Conservation (phyloP, 2,113 vertebrate species). For the Tinamus guttatus region DNA sequence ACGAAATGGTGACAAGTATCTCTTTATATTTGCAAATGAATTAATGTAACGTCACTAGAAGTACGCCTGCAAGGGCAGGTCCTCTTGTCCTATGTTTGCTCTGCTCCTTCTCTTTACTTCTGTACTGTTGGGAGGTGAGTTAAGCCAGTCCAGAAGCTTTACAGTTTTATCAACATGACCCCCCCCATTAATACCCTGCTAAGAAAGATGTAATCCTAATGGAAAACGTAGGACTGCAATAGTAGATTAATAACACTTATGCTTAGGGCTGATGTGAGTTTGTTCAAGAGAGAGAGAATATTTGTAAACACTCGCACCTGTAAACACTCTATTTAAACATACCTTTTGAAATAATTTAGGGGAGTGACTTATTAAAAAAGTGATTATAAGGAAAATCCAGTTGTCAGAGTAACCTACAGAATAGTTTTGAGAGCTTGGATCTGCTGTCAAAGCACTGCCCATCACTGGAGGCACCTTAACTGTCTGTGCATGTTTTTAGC, state of each 20-base stretch:
- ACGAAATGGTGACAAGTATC: neutral
- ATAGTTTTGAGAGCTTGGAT: neutral
- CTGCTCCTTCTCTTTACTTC: neutral
- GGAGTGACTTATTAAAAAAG: neutral
- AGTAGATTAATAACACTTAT: neutral
- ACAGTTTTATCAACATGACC: neutral
- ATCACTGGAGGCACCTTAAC: neutral
- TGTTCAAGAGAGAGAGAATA: neutral
- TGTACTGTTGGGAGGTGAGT: neutral
- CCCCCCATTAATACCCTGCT: neutral
- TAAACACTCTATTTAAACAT: neutral
- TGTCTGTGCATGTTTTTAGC: neutral
- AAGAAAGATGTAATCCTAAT: neutral
- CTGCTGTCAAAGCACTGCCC: neutral
- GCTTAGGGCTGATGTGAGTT: neutral
- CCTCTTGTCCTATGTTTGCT: rapidly evolving
- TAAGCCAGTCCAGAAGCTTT: neutral
- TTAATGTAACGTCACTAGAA: neutral
- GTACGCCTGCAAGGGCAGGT: rapidly evolving
- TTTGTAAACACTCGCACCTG: neutral
- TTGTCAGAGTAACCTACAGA: neutral
- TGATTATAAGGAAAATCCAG: neutral
- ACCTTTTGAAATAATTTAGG: neutral
- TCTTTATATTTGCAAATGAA: neutral
- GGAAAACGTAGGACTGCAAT: rapidly evolving